phyloP scores from a whole-genome alignment of 2,113 vertebrate genomes.

The Osmerus mordax region DNA sequence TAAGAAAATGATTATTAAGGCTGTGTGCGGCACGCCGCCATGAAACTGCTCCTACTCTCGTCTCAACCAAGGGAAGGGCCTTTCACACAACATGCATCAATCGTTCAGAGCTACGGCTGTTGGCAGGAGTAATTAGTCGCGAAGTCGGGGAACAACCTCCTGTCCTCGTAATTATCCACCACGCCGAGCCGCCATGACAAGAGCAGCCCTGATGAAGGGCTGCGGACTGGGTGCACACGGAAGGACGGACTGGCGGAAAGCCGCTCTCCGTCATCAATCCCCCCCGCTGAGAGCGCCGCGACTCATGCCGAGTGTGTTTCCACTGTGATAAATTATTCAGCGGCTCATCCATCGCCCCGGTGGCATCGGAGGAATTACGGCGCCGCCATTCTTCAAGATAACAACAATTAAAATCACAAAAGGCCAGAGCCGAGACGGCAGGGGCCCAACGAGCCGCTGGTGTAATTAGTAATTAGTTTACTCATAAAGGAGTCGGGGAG shows the following conservation, averaged over 20 bases:
- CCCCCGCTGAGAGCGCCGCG: constrained; percentile 47
- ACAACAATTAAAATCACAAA: constrained; percentile 86
- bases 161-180: constrained; percentile 79
- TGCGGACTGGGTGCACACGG: constrained; percentile 71
- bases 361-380: constrained; percentile 78
- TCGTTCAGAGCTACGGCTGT: constrained; percentile 84
- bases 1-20: constrained; percentile 97
- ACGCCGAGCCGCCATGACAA: constrained; percentile 76
- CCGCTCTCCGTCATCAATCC: constrained; percentile 78
- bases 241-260: constrained; percentile 48
- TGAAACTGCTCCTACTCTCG: constrained; percentile 75
- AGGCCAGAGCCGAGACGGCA: constrained; percentile 48
- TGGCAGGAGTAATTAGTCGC: constrained; percentile 92
- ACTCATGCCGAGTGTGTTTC: constrained; percentile 72
- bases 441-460: constrained; percentile 56
- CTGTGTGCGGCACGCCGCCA: constrained; percentile 78
- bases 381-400: constrained; percentile 79
- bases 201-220: constrained; percentile 83
- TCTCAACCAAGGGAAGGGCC: constrained; percentile 65
- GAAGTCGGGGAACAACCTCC: constrained; percentile 75
- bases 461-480: constrained; percentile 76
- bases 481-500: constrained; percentile 64
- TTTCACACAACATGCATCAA: constrained; percentile 87
- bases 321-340: constrained; percentile 95
- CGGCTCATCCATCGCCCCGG: constrained; percentile 72